Evolutionary conservation across 2,113 vertebrate genomes (phyloP).

Genomic region (Anser brachyrhynchus): DNA sequence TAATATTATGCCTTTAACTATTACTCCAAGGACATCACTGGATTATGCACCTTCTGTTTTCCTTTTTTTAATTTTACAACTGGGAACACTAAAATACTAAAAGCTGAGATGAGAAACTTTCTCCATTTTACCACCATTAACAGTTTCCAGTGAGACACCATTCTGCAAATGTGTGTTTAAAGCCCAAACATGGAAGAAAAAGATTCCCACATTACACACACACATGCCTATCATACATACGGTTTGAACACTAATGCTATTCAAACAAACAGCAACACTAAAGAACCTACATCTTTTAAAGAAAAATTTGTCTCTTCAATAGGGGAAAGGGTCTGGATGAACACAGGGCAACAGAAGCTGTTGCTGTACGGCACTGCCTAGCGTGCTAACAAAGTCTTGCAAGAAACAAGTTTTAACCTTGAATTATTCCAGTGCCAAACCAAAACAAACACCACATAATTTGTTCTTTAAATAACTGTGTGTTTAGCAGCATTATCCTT

Average conservation of each 20-base stretch:
- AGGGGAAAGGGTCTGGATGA: not conserved
- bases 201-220: not conserved
- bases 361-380: not conserved
- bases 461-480: not conserved
- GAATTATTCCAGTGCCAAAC: not conserved
- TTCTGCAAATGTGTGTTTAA: constrained; percentile 37
- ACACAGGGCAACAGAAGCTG: not conserved
- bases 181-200: not conserved
- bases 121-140: constrained; percentile 46
- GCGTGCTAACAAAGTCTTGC: not conserved
- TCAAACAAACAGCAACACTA: not conserved
- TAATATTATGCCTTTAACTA: constrained; percentile 67
- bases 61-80: constrained; percentile 69
- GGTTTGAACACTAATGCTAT: not conserved
- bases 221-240: not conserved
- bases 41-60: constrained; percentile 71
- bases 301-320: not conserved
- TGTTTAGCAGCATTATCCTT: not conserved
- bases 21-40: constrained; percentile 61
- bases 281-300: not conserved
- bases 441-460: not conserved
- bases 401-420: not conserved
- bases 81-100: constrained; percentile 71
- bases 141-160: constrained; percentile 45
- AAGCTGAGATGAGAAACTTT: constrained; percentile 66